These are phyloP conservation scores for Spilosoma lubricipeda DNA, from an alignment of 2,888 invertebrate genomes.

Conservation along the genomic window DNA sequence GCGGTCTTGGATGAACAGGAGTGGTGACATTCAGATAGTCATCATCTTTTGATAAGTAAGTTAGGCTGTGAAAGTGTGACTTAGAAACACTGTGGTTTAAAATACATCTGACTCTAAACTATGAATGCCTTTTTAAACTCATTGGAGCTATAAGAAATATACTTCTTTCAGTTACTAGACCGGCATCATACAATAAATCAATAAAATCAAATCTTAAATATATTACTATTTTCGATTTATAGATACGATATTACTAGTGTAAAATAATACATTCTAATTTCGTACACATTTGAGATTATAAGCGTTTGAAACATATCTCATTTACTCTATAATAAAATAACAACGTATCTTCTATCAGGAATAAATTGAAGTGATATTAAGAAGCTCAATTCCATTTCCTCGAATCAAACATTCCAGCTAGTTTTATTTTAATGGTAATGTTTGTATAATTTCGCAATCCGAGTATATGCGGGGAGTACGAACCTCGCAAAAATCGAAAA, in stretches of 20 bases:
- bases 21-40: too few relatives aligned
- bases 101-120: too few relatives aligned
- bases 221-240: not conserved
- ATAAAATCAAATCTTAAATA: too few relatives aligned
- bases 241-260: not conserved
- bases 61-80: too few relatives aligned
- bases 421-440: slow-evolving; percentile 59
- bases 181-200: too few relatives aligned
- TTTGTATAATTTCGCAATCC: slow-evolving; percentile 39
- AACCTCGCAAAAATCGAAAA: slow-evolving; percentile 57
- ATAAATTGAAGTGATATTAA: slow-evolving; percentile 19
- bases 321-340: not conserved
- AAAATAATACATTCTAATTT: not conserved
- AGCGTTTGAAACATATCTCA: not conserved
- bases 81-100: too few relatives aligned
- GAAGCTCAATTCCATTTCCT: slow-evolving; percentile 32
- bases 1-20: too few relatives aligned
- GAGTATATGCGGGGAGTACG: slow-evolving; percentile 39
- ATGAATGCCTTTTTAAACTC: too few relatives aligned
- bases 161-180: too few relatives aligned
- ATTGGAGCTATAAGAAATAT: too few relatives aligned
- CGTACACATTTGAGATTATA: not conserved
- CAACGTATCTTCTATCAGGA: not conserved
- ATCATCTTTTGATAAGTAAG: too few relatives aligned
- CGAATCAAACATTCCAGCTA: slow-evolving; percentile 41